Base-by-base conservation (phyloP, 2,888 invertebrate species). In the Carabus problematicus region DNA sequence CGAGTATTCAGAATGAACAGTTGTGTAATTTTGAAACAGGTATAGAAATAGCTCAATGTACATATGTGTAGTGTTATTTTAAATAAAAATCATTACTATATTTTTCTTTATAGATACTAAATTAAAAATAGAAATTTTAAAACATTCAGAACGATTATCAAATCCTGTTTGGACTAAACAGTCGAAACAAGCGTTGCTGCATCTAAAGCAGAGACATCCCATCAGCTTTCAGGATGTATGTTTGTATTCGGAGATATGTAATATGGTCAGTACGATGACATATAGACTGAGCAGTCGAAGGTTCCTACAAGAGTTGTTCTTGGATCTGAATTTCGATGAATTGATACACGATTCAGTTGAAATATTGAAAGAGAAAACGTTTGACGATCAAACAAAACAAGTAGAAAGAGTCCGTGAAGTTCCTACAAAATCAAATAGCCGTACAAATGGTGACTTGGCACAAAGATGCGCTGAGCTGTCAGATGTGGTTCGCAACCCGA, bases 291-390 rank as follows among this genome's bases (percentile, higher is more conserved):
- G 88, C 71, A 91, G 95, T 1, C 86, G 97, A 9, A 87, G 95
- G 67, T 94, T 97, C 81, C 84, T 98, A 40, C 97, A 98, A 80
- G 98, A 98, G 81, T 84, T 98, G 43, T 98, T 98, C 82, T 85
- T 94, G 61, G 97, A 97, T 78, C 86, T 93, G 19, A 85, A 86
- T 76, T 94, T 93, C 78, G 89, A 90, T 59, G 85, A 84, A 72
- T 87, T 90, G 74, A 81, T 83, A 54, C 75, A 76, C 19, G 87
- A 86, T 71, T 85, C 88, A 0, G 77, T 81, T 56, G 82, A 83
- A 2, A 81, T 88, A 8, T 78, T 88, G 14, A 45, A 29, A 55
- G 62, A 61, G 9, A 69, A 56, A 40, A 39, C 52, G 56, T 69
- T 69, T 56, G 62, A 56, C 16, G 62, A 55, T 9, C 12, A 7